Evolutionary conservation across 2,113 vertebrate species (phyloP).

Genomic region (Ictalurus furcatus): DNA sequence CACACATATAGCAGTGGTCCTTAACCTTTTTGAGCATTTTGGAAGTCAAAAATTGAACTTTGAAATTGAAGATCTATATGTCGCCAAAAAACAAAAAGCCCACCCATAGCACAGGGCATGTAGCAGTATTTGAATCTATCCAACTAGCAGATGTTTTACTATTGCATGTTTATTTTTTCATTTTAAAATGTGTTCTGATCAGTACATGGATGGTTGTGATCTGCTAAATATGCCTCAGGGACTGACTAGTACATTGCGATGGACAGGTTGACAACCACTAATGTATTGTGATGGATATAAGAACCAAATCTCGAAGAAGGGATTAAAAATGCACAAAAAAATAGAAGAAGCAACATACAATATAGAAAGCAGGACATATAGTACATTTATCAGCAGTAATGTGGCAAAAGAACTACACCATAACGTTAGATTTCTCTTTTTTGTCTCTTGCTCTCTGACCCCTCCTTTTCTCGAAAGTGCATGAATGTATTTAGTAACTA

Average conservation of each 20-base stretch:
- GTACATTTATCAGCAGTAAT: not conserved
- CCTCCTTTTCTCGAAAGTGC: slow-evolving; percentile 3
- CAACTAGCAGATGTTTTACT: no score
- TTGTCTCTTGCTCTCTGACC: not conserved
- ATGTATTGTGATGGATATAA: not conserved
- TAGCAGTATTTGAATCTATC: no score
- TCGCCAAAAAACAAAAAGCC: not conserved
- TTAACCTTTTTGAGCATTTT: not conserved
- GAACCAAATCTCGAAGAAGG: not conserved
- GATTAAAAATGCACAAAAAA: not conserved
- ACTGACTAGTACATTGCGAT: no score
- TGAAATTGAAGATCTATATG: not conserved
- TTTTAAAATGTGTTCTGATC: not conserved
- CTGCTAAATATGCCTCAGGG: no score
- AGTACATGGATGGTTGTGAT: not conserved
- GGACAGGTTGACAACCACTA: no score
- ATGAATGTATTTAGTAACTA: not conserved
- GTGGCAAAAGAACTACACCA: not conserved
- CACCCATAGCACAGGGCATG: no score
- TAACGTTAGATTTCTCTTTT: not conserved
- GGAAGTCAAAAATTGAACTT: not conserved
- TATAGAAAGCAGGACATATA: not conserved
- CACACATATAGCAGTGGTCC: not conserved
- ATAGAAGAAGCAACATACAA: not conserved
- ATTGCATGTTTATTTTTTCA: no score